Percentiles rank a stretch among this genome's conserved stretches.
Evolutionary conservation across 37 sponge, comb jelly and placozoan genomes (phyloP).

Genomic region (Amphimedon queenslandica): DNA sequence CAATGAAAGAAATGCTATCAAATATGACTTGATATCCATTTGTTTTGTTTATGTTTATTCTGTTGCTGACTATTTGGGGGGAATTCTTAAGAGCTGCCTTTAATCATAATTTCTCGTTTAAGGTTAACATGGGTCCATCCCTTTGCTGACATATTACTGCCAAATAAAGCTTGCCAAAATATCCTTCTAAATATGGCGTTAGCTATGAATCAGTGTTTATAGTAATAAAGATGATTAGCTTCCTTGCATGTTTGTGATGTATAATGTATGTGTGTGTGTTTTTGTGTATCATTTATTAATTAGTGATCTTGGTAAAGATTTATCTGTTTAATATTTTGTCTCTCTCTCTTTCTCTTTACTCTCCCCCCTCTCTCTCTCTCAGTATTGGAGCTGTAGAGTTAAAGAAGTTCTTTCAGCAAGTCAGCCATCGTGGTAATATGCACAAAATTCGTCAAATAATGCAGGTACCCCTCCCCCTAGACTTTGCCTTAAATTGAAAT

Average conservation of each 20-base stretch:
- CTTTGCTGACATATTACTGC: too few relatives aligned
- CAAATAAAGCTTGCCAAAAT: too few relatives aligned
- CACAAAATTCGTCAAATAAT: background rate
- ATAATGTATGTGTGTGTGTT: background rate
- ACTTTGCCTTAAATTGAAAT: background rate
- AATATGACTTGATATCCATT: too few relatives aligned
- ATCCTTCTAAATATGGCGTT: too few relatives aligned
- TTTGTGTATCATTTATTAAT: background rate
- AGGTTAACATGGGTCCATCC: too few relatives aligned
- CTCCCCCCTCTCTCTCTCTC: background rate
- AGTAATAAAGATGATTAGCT: too few relatives aligned
- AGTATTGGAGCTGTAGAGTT: slow-evolving; percentile 26
- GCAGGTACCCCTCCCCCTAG: slow-evolving; percentile 8
- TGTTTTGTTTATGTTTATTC: too few relatives aligned
- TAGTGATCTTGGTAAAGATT: background rate
- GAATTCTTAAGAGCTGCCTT: too few relatives aligned
- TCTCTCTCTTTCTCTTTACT: background rate
- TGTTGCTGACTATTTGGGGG: too few relatives aligned
- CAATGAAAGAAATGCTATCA: too few relatives aligned
- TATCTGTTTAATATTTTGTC: background rate
- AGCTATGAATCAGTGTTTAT: too few relatives aligned
- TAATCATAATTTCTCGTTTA: too few relatives aligned
- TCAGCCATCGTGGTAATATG: background rate
- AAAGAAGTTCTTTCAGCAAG: slow-evolving; percentile 40
- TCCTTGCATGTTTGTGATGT: slow-evolving; percentile 26